Percentiles rank a stretch among this genome's conserved stretches.
These are phyloP conservation scores for Tonatia bakeri DNA, from an alignment of 2,113 vertebrate genomes.

Conservation along the genomic window DNA sequence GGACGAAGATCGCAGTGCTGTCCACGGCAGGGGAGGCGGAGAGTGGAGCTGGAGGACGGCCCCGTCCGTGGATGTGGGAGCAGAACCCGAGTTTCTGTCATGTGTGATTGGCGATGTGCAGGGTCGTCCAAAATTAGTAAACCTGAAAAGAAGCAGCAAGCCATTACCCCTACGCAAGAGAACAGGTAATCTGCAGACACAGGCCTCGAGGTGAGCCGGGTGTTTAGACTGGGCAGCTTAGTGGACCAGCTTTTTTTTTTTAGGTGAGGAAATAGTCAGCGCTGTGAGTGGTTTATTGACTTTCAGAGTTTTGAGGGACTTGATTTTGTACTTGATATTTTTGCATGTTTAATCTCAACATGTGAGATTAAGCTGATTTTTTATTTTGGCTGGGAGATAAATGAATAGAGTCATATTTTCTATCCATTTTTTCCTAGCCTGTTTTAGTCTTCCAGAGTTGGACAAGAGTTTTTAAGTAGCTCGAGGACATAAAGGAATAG, in stretches of 20 bases:
- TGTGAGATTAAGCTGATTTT: no score
- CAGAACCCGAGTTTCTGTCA: not conserved
- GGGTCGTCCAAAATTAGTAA: not conserved
- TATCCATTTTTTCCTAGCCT: no score
- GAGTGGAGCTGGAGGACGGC: not conserved
- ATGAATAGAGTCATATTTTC: no score
- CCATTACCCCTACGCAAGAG: not conserved
- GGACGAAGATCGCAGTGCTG: not conserved
- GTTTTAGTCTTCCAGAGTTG: no score
- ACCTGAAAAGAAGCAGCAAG: not conserved
- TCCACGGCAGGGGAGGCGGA: not conserved
- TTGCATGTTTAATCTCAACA: no score
- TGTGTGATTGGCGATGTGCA: not conserved
- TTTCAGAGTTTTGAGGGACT: no score
- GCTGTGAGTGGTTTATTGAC: no score
- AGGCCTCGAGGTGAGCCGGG: not conserved
- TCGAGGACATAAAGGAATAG: not conserved
- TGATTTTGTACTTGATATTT: no score
- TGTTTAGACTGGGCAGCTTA: not conserved
- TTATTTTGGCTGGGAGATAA: no score
- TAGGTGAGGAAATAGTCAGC: no score
- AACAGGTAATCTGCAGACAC: not conserved
- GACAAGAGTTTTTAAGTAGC: not conserved
- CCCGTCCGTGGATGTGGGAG: not conserved
- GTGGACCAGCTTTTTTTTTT: not conserved